A percentile compares a stretch with the other conserved stretches of the same genome.
These are phyloP conservation scores for Ophion slaviceki DNA, from an alignment of 2,888 invertebrate genomes.

Conservation along the genomic window DNA sequence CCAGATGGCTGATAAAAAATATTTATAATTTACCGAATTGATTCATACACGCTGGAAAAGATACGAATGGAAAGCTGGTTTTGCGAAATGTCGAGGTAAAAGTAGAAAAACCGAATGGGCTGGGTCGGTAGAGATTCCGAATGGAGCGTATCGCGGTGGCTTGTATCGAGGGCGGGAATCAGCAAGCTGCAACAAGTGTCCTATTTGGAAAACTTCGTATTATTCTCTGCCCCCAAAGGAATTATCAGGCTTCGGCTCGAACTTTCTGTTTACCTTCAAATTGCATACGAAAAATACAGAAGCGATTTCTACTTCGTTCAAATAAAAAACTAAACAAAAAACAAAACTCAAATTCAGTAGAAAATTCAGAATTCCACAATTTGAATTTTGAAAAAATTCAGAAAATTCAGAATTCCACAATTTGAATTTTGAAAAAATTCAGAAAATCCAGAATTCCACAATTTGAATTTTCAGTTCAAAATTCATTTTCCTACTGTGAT, in stretches of 20 bases:
- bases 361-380: too few species aligned
- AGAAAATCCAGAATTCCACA: too few species aligned
- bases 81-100: not conserved
- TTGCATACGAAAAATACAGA: not conserved
- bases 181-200: conserved; percentile 67
- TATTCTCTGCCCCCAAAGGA: conserved; percentile 1
- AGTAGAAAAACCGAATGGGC: not conserved
- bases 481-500: not conserved
- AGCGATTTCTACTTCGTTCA: not conserved
- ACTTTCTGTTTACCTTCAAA: not conserved
- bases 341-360: not conserved
- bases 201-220: conserved; percentile 37
- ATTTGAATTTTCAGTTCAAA: too few species aligned
- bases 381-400: too few species aligned
- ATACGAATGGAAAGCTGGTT: not conserved
- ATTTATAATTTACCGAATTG: not conserved
- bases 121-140: conserved; percentile 8
- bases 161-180: not conserved
- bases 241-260: not conserved
- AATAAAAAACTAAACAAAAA: not conserved
- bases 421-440: too few species aligned
- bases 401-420: too few species aligned
- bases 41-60: not conserved
- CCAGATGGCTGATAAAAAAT: too few species aligned
- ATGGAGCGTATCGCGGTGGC: conserved; percentile 16